phyloP scores from a whole-genome alignment of 2,888 invertebrate species.

The Coronaproctus castanopsis region DNA sequence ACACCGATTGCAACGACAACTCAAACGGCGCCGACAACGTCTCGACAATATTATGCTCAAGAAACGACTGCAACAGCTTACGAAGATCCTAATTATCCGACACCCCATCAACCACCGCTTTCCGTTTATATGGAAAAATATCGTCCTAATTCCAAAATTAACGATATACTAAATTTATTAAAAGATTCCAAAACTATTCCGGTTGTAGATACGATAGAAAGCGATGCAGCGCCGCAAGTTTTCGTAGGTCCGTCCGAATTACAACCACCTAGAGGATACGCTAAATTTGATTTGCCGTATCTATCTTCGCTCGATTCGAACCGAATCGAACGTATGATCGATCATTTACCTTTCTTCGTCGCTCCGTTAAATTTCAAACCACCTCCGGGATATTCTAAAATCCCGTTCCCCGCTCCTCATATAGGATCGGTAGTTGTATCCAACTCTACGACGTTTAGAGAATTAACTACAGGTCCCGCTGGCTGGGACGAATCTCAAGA shows the following conservation, averaged over 20 bases:
- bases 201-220: conserved; percentile 50
- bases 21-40: neutral
- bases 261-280: conserved; percentile 45
- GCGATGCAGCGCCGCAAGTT: conserved; percentile 41
- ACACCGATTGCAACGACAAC: conserved; percentile 4
- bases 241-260: conserved; percentile 64
- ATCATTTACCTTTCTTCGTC: conserved; percentile 61
- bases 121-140: conserved; percentile 49
- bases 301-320: conserved; percentile 48
- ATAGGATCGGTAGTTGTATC: conserved; percentile 61
- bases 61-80: neutral
- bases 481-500: conserved; percentile 14
- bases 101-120: conserved; percentile 61
- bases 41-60: neutral
- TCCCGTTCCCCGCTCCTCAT: conserved; percentile 65
- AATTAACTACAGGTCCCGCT: too few species aligned
- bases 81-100: conserved; percentile 19
- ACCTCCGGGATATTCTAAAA: conserved; percentile 66
- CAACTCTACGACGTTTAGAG: conserved; percentile 2
- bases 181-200: conserved; percentile 51
- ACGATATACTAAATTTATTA: conserved; percentile 47
- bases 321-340: conserved; percentile 46
- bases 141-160: conserved; percentile 34
- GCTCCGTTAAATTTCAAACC: conserved; percentile 66
- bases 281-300: conserved; percentile 65